Conservation (phyloP, 2,113 vertebrate genomes). For the Reinhardtius hippoglossoides region DNA sequence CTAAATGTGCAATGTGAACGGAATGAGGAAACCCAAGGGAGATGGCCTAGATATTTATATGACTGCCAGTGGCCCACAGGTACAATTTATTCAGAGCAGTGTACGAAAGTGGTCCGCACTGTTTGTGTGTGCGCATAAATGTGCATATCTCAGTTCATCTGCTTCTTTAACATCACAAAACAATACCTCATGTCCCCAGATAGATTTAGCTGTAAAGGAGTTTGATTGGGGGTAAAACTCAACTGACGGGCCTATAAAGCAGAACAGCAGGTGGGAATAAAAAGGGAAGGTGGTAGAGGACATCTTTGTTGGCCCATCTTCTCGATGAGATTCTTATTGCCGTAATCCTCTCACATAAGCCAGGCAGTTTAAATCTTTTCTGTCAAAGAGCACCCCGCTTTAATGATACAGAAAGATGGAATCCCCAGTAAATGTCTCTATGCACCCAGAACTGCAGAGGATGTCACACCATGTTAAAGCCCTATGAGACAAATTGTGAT, state of each 20-base stretch:
- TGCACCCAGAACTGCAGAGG: background rate
- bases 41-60: slow-evolving; percentile 32
- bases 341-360: slow-evolving; percentile 23
- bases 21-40: slow-evolving; percentile 46
- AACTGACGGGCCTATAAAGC: slow-evolving; percentile 36
- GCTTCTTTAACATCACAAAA: slow-evolving; percentile 13
- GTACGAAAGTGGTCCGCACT: background rate
- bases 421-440: slow-evolving; percentile 10
- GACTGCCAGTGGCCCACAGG: slow-evolving; percentile 2
- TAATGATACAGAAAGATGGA: slow-evolving; percentile 37
- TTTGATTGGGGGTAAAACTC: slow-evolving; percentile 25
- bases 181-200: slow-evolving; percentile 26
- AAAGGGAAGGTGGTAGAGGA: slow-evolving; percentile 19
- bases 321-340: slow-evolving; percentile 12
- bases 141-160: slow-evolving; percentile 18
- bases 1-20: slow-evolving; percentile 36
- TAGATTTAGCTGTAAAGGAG: slow-evolving; percentile 25
- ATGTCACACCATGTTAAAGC: too few species aligned
- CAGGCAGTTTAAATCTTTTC: slow-evolving; percentile 22
- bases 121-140: background rate
- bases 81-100: slow-evolving; percentile 12
- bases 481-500: too few species aligned
- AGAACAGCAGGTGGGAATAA: slow-evolving; percentile 47
- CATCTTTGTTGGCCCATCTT: slow-evolving; percentile 43
- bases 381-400: slow-evolving; percentile 20